A percentile compares a stretch with the other conserved stretches of the same genome.
These are phyloP conservation scores for Aythya baeri DNA, from an alignment of 2,113 vertebrate species.

Conservation along the genomic window DNA sequence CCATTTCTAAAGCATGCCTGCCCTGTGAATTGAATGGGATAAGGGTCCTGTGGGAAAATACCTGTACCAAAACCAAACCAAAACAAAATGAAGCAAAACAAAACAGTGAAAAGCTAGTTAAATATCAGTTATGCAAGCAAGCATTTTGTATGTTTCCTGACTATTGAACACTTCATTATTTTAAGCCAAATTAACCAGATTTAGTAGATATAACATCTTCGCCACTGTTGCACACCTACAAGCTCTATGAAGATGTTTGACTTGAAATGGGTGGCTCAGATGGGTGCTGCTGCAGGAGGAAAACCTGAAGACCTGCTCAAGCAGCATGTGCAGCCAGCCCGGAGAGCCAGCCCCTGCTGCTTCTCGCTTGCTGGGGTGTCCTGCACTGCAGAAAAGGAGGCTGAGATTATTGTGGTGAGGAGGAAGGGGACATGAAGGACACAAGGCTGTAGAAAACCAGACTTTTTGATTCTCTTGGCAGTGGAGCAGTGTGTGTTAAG, in stretches of 20 bases:
- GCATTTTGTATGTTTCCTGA: neutral
- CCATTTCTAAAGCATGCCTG: neutral
- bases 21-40: neutral
- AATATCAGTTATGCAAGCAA: neutral
- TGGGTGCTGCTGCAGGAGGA: neutral
- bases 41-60: neutral
- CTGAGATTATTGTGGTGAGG: neutral
- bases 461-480: neutral
- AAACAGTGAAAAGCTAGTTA: neutral
- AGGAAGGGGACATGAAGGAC: neutral
- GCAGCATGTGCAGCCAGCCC: neutral
- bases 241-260: neutral
- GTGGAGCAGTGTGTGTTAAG: neutral
- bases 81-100: neutral
- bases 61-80: rapidly evolving
- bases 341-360: neutral
- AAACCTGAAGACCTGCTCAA: neutral
- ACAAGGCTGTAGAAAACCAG: neutral
- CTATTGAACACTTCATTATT: neutral
- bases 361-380: neutral
- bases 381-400: neutral
- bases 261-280: neutral
- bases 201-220: neutral
- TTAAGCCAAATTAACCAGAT: neutral
- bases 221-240: neutral